Evolutionary conservation across 2,888 invertebrate genomes (phyloP).

Genomic region (Dione vanillae): DNA sequence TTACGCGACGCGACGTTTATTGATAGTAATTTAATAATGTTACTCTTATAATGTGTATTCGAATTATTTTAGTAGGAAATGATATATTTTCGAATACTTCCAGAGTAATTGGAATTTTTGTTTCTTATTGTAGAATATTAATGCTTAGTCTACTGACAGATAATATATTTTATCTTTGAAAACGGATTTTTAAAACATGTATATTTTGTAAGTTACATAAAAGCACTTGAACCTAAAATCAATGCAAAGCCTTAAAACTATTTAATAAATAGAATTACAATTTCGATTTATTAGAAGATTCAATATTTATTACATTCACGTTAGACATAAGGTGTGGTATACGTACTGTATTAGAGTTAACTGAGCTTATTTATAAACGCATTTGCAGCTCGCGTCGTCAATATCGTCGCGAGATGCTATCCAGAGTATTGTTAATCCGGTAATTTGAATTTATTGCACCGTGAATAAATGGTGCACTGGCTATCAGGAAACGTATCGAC

Average conservation of each 20-base stretch:
- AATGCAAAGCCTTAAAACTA: neutral
- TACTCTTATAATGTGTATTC: neutral
- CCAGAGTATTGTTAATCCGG: constrained; percentile 83
- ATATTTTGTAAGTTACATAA: neutral
- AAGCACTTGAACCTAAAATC: neutral
- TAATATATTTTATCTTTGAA: too few species aligned
- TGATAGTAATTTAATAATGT: constrained; percentile 67
- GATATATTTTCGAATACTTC: too few species aligned
- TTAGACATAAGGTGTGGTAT: neutral
- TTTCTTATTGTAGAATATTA: neutral
- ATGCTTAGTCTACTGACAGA: neutral
- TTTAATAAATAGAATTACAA: neutral
- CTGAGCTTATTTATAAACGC: constrained; percentile 25
- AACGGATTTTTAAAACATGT: neutral
- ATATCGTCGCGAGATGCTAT: constrained; percentile 71
- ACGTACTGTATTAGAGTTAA: constrained; percentile 29
- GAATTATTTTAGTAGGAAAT: too few species aligned
- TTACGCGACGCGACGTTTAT: constrained; percentile 64
- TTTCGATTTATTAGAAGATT: neutral
- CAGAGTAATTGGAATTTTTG: neutral
- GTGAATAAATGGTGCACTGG: constrained; percentile 79
- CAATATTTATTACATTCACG: neutral
- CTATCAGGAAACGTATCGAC: constrained; percentile 77
- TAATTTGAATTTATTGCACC: constrained; percentile 85
- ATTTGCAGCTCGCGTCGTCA: constrained; percentile 39